Conservation (phyloP, 2,113 vertebrate genomes). For the Saguinus imperator region DNA sequence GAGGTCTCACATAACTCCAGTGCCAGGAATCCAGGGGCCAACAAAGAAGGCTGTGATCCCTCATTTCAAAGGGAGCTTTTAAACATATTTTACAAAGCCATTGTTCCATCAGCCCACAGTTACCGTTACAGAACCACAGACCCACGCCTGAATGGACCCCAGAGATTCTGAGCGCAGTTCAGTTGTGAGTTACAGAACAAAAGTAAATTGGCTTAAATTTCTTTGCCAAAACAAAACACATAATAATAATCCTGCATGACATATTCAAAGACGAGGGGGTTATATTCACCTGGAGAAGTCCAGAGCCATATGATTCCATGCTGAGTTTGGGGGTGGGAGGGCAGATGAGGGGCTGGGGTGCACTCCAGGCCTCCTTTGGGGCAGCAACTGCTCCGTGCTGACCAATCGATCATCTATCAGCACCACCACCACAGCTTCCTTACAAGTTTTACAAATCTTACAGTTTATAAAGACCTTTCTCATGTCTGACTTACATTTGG, state of each 20-base stretch:
- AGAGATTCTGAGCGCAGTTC: background rate
- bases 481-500: background rate
- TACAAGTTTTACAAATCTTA: background rate
- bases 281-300: background rate
- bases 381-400: background rate
- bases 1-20: background rate
- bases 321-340: background rate
- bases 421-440: background rate
- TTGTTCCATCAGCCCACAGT: background rate
- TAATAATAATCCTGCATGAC: background rate
- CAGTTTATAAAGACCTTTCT: background rate
- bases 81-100: background rate
- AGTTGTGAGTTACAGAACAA: background rate
- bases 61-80: background rate
- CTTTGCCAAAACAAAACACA: background rate
- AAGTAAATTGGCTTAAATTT: background rate
- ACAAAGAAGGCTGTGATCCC: background rate
- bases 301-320: background rate
- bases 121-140: background rate
- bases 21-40: background rate
- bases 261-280: background rate
- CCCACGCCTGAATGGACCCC: background rate
- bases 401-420: background rate
- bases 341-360: no score
- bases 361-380: accelerated